Percentiles rank a stretch among this genome's conserved stretches.
phyloP scores from a whole-genome alignment of 1,140 invertebrate species.

The Theocolax elegans region DNA sequence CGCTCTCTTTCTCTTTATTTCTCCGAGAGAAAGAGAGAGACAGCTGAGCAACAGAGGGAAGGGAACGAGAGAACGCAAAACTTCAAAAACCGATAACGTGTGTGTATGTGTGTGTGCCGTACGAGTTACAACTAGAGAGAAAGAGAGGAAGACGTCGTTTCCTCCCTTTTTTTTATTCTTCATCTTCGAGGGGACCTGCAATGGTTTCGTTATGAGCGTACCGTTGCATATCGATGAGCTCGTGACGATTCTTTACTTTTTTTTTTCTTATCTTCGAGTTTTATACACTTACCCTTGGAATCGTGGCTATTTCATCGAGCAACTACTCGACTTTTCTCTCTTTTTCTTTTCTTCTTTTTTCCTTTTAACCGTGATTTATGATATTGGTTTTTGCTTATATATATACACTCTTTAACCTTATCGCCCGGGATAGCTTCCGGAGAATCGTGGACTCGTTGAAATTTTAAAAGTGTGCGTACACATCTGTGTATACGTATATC shows the following conservation, averaged over 20 bases:
- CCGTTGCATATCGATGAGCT: slow-evolving; percentile 17
- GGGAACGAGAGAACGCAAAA: slow-evolving; percentile 30
- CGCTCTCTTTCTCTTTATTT: too few relatives aligned
- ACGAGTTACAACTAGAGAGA: slow-evolving; percentile 48
- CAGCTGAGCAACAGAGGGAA: too few relatives aligned
- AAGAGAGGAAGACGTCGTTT: background rate
- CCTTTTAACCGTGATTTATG: slow-evolving; percentile 7
- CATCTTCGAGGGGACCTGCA: slow-evolving; percentile 11
- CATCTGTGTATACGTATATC: too few relatives aligned
- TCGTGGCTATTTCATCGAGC: background rate
- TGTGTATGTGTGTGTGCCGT: too few relatives aligned
- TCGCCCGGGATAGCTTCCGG: background rate
- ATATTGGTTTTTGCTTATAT: slow-evolving; percentile 25
- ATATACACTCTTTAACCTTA: too few relatives aligned
- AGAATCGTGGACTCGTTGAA: background rate
- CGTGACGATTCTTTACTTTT: background rate
- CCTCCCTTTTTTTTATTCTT: background rate
- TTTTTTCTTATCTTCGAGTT: background rate
- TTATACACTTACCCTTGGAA: background rate
- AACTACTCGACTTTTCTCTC: slow-evolving; percentile 9
- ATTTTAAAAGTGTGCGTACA: too few relatives aligned
- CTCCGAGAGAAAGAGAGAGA: too few relatives aligned
- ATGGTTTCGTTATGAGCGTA: slow-evolving; percentile 30
- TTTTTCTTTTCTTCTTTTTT: background rate
- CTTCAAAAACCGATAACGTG: slow-evolving; percentile 38